Conservation (phyloP, 2,888 invertebrate genomes). For the Oscheius sp. region DNA sequence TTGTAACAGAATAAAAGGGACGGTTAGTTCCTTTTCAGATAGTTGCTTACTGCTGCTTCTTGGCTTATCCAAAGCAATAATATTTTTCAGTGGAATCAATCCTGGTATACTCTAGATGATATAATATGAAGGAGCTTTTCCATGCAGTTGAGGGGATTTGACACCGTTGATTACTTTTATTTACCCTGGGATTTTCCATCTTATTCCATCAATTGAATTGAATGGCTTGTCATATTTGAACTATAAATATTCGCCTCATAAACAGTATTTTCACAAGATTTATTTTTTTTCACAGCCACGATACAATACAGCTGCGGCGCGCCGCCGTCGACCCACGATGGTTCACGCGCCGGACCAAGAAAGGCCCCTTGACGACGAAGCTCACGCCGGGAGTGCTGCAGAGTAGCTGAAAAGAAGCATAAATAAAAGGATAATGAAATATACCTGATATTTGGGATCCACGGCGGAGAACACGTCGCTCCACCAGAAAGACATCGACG, state of each 20-base stretch:
- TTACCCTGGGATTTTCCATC: too few species aligned
- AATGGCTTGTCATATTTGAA: not conserved
- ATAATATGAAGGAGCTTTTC: too few species aligned
- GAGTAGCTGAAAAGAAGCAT: not conserved
- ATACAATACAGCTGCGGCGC: slow-evolving; percentile 32
- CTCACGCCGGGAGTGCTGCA: slow-evolving; percentile 5
- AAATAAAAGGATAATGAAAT: not conserved
- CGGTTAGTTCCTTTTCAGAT: too few species aligned
- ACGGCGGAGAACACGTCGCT: slow-evolving; percentile 13
- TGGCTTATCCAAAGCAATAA: too few species aligned
- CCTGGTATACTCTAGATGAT: too few species aligned
- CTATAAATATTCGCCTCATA: not conserved
- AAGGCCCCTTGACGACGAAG: slow-evolving; percentile 4
- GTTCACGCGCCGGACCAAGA: slow-evolving; percentile 5
- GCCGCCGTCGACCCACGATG: slow-evolving; percentile 27
- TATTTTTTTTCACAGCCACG: slow-evolving; percentile 26
- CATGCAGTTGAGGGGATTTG: too few species aligned
- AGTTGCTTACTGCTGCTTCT: too few species aligned
- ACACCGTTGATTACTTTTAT: too few species aligned
- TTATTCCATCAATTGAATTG: too few species aligned
- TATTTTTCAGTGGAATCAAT: too few species aligned
- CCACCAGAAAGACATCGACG: slow-evolving; percentile 13
- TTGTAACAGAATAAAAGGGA: too few species aligned
- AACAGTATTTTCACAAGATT: not conserved
- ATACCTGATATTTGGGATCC: not conserved